Conservation (phyloP, 2,888 invertebrate genomes). For the Gisinianus flammeolus region DNA sequence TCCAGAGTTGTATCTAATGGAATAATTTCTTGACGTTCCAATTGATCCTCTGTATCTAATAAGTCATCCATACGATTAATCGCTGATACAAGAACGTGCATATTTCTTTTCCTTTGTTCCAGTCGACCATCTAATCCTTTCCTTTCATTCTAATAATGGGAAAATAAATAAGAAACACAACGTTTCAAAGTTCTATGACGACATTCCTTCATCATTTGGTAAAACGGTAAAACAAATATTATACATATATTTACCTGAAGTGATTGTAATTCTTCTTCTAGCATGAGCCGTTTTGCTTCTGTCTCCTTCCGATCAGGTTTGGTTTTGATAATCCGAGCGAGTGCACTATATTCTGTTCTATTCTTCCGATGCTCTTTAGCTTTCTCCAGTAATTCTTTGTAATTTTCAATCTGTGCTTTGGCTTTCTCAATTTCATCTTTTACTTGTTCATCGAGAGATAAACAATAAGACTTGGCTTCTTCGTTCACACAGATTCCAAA, state of each 20-base stretch:
- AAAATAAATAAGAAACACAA: not conserved
- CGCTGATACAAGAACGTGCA: conserved; percentile 84
- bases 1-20: not conserved
- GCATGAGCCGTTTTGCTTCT: conserved; percentile 69
- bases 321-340: conserved; percentile 87
- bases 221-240: not conserved
- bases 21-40: conserved; percentile 62
- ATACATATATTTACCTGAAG: conserved; percentile 63
- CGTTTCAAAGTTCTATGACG: too few species aligned
- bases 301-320: conserved; percentile 88
- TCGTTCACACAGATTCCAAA: conserved; percentile 80
- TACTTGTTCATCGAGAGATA: conserved; percentile 75
- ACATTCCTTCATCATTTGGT: not conserved
- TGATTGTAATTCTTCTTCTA: conserved; percentile 75
- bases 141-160: conserved; percentile 68
- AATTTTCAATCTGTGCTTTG: conserved; percentile 78
- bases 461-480: conserved; percentile 83
- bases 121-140: conserved; percentile 77
- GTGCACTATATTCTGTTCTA: conserved; percentile 88
- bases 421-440: conserved; percentile 80
- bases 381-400: conserved; percentile 66
- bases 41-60: conserved; percentile 71
- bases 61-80: conserved; percentile 83
- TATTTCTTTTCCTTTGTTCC: conserved; percentile 84
- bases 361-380: conserved; percentile 70